Base-by-base conservation (phyloP, 2,888 invertebrate genomes). In the Salticus scenicus region DNA sequence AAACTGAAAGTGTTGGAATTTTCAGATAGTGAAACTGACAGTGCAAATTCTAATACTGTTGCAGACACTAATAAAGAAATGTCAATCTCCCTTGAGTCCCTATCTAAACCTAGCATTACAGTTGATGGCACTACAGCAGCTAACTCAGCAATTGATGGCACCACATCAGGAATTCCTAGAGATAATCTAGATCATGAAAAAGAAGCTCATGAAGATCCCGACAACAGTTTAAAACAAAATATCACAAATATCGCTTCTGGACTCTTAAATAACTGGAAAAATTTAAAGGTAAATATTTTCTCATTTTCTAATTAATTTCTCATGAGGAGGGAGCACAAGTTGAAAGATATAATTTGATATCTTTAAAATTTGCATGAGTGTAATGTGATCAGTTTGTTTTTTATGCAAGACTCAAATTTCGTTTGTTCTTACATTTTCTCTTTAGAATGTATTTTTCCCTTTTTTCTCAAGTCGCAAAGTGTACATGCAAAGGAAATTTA, bases 191-290 rank as follows among this genome's bases (percentile, higher is more conserved):
- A 12, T 57, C 24, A 12, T 24, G 24, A 24, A 24, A 57, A 57
- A 24, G 24, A 57, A 24, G 41, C 24, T 5, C 8, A 27, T 27
- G 66, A 51, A 42, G 24, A 57, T 17, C 57, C 57, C 1, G 57
- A 57, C 24, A 24, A 17, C 24, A 24, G 24, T 24, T 57, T 57
- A 24, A 78, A 74, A 69, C 47, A 72, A 47, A 73, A 75, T 27
- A 88, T 91, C 24, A 88, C 88, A 2, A 88, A 87, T 5, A 88
- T 92, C 73, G 92, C 92, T 8, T 88, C 89, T 28, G 90, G 94
- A 89, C 91, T 97, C 51, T 90, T 97, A 77, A 94, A 94, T 72
- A 93, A 94, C 84, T 97, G 97, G 97, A 93, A 94, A 2, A 91
- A 90, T 31, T 90, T 94, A 41, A 93, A 93, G 90, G 91, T 57